Conservation (phyloP, 1,140 invertebrate genomes). For the Heliconius hermathena region DNA sequence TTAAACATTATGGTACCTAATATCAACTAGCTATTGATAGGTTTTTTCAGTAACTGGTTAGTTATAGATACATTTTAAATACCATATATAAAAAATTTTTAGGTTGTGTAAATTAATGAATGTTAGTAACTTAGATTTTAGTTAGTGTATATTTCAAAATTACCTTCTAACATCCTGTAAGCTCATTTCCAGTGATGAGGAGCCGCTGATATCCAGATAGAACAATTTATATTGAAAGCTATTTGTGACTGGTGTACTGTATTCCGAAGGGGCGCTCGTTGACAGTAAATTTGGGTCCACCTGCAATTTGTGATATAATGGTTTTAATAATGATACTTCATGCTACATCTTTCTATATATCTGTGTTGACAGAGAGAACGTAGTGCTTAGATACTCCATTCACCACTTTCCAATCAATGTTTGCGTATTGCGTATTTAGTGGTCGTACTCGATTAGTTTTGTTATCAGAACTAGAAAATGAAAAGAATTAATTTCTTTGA, state of each 20-base stretch:
- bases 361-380: too few species aligned
- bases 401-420: too few species aligned
- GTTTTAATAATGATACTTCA: too few species aligned
- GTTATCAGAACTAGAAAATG: too few species aligned
- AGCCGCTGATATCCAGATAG: constrained; percentile 89
- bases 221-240: constrained; percentile 90
- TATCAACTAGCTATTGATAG: neutral
- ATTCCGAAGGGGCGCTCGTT: constrained; percentile 63
- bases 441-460: too few species aligned
- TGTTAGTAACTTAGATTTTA: constrained; percentile 21
- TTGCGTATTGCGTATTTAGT: too few species aligned
- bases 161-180: constrained; percentile 89
- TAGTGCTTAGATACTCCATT: too few species aligned
- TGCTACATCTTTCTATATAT: too few species aligned
- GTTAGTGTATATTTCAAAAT: constrained; percentile 38
- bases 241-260: constrained; percentile 81
- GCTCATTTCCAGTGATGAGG: constrained; percentile 86
- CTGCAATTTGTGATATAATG: constrained; percentile 54
- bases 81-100: constrained; percentile 37
- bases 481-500: too few species aligned
- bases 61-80: neutral
- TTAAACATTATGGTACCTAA: neutral
- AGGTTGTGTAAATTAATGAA: constrained; percentile 44
- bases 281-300: constrained; percentile 77
- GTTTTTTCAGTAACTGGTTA: neutral